Evolutionary conservation across 2,113 vertebrate genomes (phyloP), one percentile per base, ranked within the genome.

Genomic region (Corythaixoides concolor): DNA sequence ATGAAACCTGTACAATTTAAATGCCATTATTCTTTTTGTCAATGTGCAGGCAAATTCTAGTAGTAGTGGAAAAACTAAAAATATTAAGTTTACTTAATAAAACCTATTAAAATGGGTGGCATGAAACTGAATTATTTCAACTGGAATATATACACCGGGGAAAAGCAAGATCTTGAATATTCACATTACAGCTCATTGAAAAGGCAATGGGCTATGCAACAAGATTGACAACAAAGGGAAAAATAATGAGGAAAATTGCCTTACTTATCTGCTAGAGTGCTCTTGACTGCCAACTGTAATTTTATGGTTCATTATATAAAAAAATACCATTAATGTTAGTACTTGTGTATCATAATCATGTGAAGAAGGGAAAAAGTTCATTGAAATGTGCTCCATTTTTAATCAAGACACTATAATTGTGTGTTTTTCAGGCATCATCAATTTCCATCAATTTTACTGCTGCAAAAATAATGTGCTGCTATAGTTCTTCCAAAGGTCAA

Each of bases 211-310:
- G 56, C 95, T 98, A 96, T 98, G 95, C 81, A 96, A 93, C 83
- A 93, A 95, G 97, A 97, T 92, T 97, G 97, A 97, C 97, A 98
- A 97, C 98, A 97, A 98, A 97, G 89, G 97, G 93, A 97, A 97
- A 98, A 98, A 97, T 92, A 94, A 95, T 90, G 97, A 97, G 85
- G 97, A 96, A 98, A 98, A 98, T 98, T 96, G 97, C 97, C 93
- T 98, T 95, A 95, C 97, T 98, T 97, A 98, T 97, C 97, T 97
- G 95, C 97, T 97, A 95, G 96, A 97, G 97, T 93, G 93, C 93
- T 97, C 97, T 92, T 97, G 96, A 97, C 95, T 98, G 97, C 97
- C 89, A 93, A 96, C 95, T 97, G 95, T 94, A 97, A 97, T 98
- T 97, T 98, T 97, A 97, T 45, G 94, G 97, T 97, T 98, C 98